phyloP scores from a whole-genome alignment of 1,140 invertebrate species.

The Branchinecta lynchi region DNA sequence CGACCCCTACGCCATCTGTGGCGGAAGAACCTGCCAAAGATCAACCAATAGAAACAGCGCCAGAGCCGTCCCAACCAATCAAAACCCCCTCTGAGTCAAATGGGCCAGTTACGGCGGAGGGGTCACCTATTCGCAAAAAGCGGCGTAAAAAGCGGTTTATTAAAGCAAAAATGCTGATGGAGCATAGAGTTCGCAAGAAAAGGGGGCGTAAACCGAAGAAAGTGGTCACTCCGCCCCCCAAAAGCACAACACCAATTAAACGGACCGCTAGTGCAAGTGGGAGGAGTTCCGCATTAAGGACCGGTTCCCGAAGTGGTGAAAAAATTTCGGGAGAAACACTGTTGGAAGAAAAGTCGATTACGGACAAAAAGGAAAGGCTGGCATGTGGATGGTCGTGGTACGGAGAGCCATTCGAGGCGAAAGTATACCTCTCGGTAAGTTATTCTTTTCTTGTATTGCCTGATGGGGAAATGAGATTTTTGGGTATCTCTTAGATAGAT shows the following conservation, averaged over 20 bases:
- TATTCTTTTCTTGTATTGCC: slow-evolving; percentile 12
- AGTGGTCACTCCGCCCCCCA: background rate
- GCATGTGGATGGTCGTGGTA: slow-evolving; percentile 84
- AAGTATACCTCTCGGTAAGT: slow-evolving; percentile 48
- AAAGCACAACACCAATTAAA: background rate
- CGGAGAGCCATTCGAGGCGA: slow-evolving; percentile 60
- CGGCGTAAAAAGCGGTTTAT: background rate
- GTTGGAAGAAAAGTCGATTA: slow-evolving; percentile 13
- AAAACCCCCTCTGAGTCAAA: background rate
- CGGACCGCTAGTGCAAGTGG: background rate
- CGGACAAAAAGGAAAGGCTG: slow-evolving; percentile 32
- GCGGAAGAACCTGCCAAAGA: background rate
- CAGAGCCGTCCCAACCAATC: background rate
- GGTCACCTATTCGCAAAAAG: background rate
- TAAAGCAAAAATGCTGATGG: background rate
- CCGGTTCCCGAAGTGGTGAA: background rate
- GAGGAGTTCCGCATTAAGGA: background rate
- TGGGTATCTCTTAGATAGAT: too few species aligned
- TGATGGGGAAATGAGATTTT: too few species aligned
- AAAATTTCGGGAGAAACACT: slow-evolving; percentile 17
- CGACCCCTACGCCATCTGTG: background rate
- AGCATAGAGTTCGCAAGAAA: background rate
- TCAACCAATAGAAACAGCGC: background rate
- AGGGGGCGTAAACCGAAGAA: background rate
- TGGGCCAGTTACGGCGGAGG: background rate